Evolutionary conservation across 1,140 invertebrate genomes (phyloP).

Genomic region (Tetramorium alpestre): DNA sequence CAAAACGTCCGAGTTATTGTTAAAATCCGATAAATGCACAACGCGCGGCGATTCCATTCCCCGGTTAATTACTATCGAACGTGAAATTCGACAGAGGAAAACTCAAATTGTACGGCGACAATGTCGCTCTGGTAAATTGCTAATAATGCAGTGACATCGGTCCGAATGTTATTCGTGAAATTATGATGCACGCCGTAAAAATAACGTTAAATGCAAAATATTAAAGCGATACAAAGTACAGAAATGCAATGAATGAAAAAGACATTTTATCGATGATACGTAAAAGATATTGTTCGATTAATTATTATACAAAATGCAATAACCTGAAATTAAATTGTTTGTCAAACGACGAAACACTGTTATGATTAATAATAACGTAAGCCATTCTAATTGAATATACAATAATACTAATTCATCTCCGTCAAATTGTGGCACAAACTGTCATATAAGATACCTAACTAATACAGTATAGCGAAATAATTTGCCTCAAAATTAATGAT

Average conservation of each 20-base stretch:
- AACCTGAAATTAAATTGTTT: neutral
- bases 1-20: conserved; percentile 48
- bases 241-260: neutral
- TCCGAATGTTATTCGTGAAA: conserved; percentile 26
- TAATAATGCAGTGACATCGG: conserved; percentile 47
- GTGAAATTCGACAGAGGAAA: conserved; percentile 49
- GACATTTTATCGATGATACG: neutral
- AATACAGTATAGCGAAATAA: conserved; percentile 22
- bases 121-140: conserved; percentile 21
- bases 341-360: neutral
- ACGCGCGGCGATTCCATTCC: conserved; percentile 44
- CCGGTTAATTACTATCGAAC: conserved; percentile 45
- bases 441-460: conserved; percentile 4
- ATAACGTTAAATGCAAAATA: conserved; percentile 21
- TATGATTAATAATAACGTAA: conserved; percentile 21
- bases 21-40: conserved; percentile 56
- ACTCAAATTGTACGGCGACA: conserved; percentile 4
- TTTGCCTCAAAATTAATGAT: conserved; percentile 52
- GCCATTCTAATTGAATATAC: conserved; percentile 3
- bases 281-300: neutral
- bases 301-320: conserved; percentile 1
- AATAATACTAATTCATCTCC: conserved; percentile 12
- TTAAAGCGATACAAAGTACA: conserved; percentile 8
- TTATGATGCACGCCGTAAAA: conserved; percentile 35
- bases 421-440: conserved; percentile 5